A percentile compares a stretch with the other conserved stretches of the same genome.
These are phyloP conservation scores for Teleiodes luculella DNA, from an alignment of 2,888 invertebrate genomes.

Conservation along the genomic window DNA sequence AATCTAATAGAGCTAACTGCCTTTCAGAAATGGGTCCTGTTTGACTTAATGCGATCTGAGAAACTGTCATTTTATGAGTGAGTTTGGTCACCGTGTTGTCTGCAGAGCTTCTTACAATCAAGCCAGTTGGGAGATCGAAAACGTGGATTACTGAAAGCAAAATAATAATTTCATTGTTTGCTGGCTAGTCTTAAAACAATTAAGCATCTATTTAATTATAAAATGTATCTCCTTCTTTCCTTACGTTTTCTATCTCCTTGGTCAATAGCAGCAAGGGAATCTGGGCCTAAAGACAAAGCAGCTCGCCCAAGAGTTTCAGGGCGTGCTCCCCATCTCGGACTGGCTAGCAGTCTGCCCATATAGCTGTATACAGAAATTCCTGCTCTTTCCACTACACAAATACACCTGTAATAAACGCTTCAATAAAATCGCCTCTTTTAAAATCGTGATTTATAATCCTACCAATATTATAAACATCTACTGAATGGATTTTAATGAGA, in stretches of 20 bases:
- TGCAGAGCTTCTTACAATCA: conserved; percentile 83
- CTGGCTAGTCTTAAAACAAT: not conserved
- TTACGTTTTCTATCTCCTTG: conserved; percentile 89
- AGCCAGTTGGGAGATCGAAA: conserved; percentile 86
- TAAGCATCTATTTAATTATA: not conserved
- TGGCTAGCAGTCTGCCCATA: conserved; percentile 91
- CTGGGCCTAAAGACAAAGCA: conserved; percentile 90
- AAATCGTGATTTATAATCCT: too few species aligned
- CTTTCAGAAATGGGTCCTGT: conserved; percentile 88
- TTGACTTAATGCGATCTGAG: conserved; percentile 90
- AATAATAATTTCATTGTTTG: too few species aligned
- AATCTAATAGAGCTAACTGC: conserved; percentile 92
- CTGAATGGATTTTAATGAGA: too few species aligned
- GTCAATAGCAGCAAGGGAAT: conserved; percentile 92
- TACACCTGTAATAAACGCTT: conserved; percentile 81
- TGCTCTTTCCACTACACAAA: conserved; percentile 91
- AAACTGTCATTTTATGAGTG: conserved; percentile 87
- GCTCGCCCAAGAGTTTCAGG: conserved; percentile 88
- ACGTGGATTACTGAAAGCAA: conserved; percentile 84
- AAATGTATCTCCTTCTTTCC: conserved; percentile 14
- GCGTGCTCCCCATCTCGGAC: conserved; percentile 92
- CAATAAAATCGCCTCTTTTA: too few species aligned
- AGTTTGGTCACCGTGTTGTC: conserved; percentile 86
- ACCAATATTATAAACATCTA: too few species aligned
- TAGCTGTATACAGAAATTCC: conserved; percentile 94